Evolutionary conservation across 2,113 vertebrate genomes (phyloP), one percentile per base, ranked within the genome.

Genomic region (Campylomormyrus tamandua): DNA sequence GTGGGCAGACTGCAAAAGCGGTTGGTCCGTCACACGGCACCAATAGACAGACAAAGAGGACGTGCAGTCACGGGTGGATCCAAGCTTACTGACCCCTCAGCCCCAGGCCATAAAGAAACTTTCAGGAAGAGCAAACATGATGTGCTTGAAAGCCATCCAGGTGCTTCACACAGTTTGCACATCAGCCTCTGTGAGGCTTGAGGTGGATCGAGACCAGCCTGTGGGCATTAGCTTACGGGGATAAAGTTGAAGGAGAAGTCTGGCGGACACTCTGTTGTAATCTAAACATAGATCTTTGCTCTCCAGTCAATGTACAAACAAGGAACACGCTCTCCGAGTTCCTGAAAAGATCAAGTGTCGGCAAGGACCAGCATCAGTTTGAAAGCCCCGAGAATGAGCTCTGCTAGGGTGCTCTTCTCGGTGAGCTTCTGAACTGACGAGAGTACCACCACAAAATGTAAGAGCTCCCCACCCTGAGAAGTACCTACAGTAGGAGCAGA

Each of bases 91-190:
- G 31, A 62, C 7, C 86, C 50, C 86, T 56, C 87, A 24, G 56
- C 35, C 88, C 27, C 15, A 24, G 48, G 19, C 90, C 87, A 35
- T 49, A 52, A 56, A 90, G 45, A 27, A 15, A 27, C 89, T 90
- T 92, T 88, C 70, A 93, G 87, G 50, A 84, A 91, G 89, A 90
- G 89, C 89, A 92, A 92, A 93, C 87, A 92, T 5, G 46, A 89
- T 80, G 91, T 90, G 89, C 84, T 89, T 39, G 87, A 91, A 89
- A 90, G 90, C 90, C 89, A 35, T 83, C 88, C 56, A 89, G 8
- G 42, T 85, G 87, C n/a, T 86, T 86, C 84, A 90, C 90, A 92
- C 87, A 90, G 46, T 53, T 80, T 80, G 88, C 80, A 45, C 74
- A 27, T 35, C 27, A 88, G 87, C 80, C 77, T 7, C 27, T 77